Percentiles rank a stretch among this genome's conserved stretches.
These are phyloP conservation scores for Machaerirhynchus nigripectus DNA, from an alignment of 2,113 vertebrate genomes.

Conservation along the genomic window DNA sequence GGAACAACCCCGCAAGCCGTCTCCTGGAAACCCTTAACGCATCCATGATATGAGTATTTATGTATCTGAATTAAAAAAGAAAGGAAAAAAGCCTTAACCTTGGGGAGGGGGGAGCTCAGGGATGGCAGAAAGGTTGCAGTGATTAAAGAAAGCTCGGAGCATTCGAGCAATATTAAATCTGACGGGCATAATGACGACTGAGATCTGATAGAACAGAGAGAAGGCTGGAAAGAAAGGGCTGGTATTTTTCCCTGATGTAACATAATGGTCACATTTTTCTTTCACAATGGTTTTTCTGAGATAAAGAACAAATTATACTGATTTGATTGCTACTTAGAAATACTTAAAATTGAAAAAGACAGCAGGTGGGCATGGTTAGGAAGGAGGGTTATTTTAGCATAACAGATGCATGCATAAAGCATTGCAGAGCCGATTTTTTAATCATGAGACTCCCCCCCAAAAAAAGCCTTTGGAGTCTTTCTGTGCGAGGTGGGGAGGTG, in stretches of 20 bases:
- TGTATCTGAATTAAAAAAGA: constrained; percentile 66
- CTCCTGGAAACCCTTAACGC: constrained; percentile 75
- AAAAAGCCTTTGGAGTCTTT: background rate
- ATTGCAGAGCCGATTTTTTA: constrained; percentile 66
- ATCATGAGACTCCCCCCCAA: constrained; percentile 51
- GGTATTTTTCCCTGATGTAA: constrained; percentile 83
- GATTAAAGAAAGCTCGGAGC: constrained; percentile 78
- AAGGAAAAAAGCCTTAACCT: constrained; percentile 55
- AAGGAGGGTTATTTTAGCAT: constrained; percentile 82
- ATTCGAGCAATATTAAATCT: constrained; percentile 77
- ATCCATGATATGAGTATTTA: constrained; percentile 66
- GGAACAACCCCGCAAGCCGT: constrained; percentile 45
- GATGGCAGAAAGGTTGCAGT: constrained; percentile 71
- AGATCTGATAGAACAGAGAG: constrained; percentile 79
- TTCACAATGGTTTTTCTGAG: constrained; percentile 83
- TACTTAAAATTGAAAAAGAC: constrained; percentile 86
- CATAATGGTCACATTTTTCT: constrained; percentile 87
- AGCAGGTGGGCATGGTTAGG: constrained; percentile 82
- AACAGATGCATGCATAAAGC: constrained; percentile 83
- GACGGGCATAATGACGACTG: constrained; percentile 76
- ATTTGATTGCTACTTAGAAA: constrained; percentile 88
- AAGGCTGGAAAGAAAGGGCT: constrained; percentile 79
- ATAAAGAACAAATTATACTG: constrained; percentile 87
- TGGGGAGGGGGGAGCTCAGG: constrained; percentile 56
- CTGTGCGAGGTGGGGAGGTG: background rate